A percentile compares a stretch with the other conserved stretches of the same genome.
Conservation (phyloP, 92 coral and sea anemone species). For the Parazoanthus swiftii region DNA sequence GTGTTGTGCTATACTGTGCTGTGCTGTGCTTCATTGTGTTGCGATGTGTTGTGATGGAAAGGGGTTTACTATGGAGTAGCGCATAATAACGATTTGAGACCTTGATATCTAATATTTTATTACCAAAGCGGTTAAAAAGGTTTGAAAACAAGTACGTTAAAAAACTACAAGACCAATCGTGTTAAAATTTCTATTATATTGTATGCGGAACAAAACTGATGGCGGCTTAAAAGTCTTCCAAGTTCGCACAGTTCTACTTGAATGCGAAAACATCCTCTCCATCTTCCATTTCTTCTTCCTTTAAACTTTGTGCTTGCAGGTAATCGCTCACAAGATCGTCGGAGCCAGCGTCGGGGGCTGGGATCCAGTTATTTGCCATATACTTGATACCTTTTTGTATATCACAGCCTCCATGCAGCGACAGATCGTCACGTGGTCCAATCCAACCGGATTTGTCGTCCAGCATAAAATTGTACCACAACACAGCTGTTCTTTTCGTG, state of each 20-base stretch:
- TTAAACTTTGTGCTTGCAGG: background rate
- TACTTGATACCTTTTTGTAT: constrained; percentile 49
- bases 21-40: background rate
- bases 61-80: background rate
- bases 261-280: constrained; percentile 14
- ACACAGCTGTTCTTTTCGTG: constrained; percentile 48
- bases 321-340: constrained; percentile 8
- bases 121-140: no score
- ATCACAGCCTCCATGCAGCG: constrained; percentile 62
- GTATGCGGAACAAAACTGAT: background rate
- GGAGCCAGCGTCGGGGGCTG: constrained; percentile 44
- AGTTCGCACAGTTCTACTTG: background rate
- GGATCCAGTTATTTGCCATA: constrained; percentile 61
- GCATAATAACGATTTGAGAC: background rate
- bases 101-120: no score
- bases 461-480: constrained; percentile 57
- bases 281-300: background rate
- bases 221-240: background rate
- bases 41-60: background rate
- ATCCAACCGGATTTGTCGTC: constrained; percentile 58
- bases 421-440: constrained; percentile 48
- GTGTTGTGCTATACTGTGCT: no score
- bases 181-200: background rate
- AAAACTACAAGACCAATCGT: background rate
- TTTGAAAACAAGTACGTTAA: no score